Percentiles rank a stretch among this genome's conserved stretches.
Conservation (phyloP, 2,797 vertebrate genomes). For the Esox lucius region DNA sequence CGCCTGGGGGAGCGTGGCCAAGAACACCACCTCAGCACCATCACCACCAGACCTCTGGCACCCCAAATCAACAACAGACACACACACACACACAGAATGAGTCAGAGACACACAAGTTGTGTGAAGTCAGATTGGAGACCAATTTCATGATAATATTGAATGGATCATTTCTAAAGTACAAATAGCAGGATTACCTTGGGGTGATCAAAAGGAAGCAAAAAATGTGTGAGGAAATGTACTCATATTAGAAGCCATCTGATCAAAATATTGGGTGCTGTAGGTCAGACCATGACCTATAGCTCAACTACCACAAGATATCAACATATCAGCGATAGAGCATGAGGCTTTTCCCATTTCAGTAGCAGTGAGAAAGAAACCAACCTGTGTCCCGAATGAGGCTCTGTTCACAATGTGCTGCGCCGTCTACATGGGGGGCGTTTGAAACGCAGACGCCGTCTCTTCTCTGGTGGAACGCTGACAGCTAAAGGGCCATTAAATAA, state of each 20-base stretch:
- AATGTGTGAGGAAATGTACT: too few relatives aligned
- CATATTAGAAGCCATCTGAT: too few relatives aligned
- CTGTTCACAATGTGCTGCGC: not conserved
- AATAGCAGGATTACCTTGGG: not conserved
- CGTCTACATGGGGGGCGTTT: not conserved
- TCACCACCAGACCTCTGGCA: constrained; percentile 54
- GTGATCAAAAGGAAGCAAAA: not conserved
- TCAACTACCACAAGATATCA: not conserved
- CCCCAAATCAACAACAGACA: constrained; percentile 26
- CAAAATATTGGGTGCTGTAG: too few relatives aligned
- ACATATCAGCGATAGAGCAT: not conserved
- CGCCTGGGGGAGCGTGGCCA: constrained; percentile 45
- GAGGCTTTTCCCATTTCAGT: not conserved
- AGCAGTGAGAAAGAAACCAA: not conserved
- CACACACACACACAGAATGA: not conserved
- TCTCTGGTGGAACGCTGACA: not conserved
- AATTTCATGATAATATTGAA: not conserved
- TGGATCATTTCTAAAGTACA: not conserved
- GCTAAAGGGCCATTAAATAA: not conserved
- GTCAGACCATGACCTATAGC: not conserved
- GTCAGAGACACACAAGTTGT: not conserved
- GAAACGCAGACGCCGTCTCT: not conserved
- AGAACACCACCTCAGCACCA: constrained; percentile 36
- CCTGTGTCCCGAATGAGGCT: not conserved
- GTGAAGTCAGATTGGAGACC: not conserved